A percentile compares a stretch with the other conserved stretches of the same genome.
Conservation (phyloP, 2,888 invertebrate species). For the Heliconius ismenius region DNA sequence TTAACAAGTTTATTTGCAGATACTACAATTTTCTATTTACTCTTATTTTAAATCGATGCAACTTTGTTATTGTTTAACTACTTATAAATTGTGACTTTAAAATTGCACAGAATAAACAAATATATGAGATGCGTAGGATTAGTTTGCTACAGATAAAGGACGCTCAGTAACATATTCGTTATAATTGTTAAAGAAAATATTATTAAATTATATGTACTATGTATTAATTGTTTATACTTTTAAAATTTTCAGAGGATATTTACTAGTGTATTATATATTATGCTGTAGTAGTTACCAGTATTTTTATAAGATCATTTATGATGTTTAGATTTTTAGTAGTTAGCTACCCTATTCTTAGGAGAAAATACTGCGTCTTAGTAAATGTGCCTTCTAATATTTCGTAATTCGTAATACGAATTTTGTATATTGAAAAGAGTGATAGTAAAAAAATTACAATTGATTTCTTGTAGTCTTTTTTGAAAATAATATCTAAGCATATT, state of each 20-base stretch:
- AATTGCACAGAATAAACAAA: neutral
- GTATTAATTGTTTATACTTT: neutral
- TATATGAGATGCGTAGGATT: neutral
- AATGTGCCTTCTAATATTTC: neutral
- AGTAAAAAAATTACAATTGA: no score
- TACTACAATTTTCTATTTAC: neutral
- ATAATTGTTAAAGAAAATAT: neutral
- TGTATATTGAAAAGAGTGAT: no score
- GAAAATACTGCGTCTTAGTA: neutral
- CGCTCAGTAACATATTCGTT: neutral
- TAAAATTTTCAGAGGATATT: no score
- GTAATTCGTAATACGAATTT: neutral
- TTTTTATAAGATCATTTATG: neutral
- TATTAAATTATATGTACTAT: neutral
- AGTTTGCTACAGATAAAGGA: neutral
- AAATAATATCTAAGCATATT: no score
- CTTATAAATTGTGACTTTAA: neutral
- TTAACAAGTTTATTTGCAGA: neutral
- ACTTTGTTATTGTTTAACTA: slow-evolving; percentile 14
- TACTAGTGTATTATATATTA: neutral
- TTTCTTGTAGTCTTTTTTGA: no score
- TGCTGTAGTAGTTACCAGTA: neutral
- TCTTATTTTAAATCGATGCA: neutral
- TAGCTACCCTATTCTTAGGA: neutral
- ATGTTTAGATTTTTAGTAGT: neutral